Conservation (phyloP, 1,140 invertebrate genomes). For the Drosophila lacteicornis region DNA sequence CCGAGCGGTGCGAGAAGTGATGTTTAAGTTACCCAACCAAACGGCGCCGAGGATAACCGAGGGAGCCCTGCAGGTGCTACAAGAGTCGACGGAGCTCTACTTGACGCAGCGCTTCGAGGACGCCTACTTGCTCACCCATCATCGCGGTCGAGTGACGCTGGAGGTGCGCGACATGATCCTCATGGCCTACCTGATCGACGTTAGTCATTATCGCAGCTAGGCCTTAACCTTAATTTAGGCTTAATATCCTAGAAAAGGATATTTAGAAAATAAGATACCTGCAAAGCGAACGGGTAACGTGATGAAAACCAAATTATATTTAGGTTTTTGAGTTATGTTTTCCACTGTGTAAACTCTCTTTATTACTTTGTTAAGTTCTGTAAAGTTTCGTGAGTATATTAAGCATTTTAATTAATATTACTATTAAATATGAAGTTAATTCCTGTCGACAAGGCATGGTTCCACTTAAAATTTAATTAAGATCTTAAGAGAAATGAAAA, state of each 20-base stretch:
- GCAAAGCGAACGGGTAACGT: not conserved
- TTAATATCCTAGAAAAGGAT: not conserved
- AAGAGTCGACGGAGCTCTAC: constrained; percentile 91
- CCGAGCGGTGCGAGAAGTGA: constrained; percentile 75
- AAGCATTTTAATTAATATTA: no score
- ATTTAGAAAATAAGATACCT: not conserved
- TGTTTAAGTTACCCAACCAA: constrained; percentile 1
- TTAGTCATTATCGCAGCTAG: not conserved
- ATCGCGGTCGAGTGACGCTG: constrained; percentile 91
- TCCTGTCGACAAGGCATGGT: no score
- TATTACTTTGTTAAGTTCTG: not conserved
- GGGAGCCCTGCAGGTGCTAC: constrained; percentile 86
- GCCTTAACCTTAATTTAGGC: not conserved
- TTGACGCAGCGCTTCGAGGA: constrained; percentile 92
- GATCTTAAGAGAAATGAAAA: not conserved
- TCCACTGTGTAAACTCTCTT: not conserved
- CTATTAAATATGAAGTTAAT: no score
- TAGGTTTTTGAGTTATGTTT: constrained; percentile 5
- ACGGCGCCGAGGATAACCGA: constrained; percentile 85
- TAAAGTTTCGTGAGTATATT: not conserved
- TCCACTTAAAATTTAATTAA: not conserved
- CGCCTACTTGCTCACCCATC: constrained; percentile 89
- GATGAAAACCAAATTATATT: constrained; percentile 1
- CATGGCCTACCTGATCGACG: constrained; percentile 38
- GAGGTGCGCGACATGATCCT: constrained; percentile 88